These are phyloP conservation scores for Ispidina picta DNA, from an alignment of 2,797 vertebrate species.

Conservation along the genomic window DNA sequence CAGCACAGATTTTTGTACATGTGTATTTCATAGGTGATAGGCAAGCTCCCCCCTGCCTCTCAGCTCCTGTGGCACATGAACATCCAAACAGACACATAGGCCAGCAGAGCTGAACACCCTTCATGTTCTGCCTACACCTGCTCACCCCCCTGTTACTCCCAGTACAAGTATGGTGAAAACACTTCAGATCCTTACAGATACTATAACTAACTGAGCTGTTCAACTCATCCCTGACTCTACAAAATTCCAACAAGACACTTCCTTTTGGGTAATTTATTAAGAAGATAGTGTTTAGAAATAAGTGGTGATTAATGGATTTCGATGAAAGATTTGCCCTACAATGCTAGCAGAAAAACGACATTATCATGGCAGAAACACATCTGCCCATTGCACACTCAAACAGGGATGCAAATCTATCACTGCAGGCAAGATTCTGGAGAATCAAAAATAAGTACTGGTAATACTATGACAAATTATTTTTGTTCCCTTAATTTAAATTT, in stretches of 20 bases:
- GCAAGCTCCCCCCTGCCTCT: not conserved
- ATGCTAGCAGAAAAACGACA: not conserved
- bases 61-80: not conserved
- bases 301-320: not conserved
- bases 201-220: not conserved
- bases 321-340: not conserved
- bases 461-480: not conserved
- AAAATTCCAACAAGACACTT: not conserved
- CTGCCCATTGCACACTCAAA: not conserved
- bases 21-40: not conserved
- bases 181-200: not conserved
- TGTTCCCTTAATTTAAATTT: not conserved
- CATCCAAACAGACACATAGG: not conserved
- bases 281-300: not conserved
- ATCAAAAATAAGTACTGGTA: not conserved
- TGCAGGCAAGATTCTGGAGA: not conserved
- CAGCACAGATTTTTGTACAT: not conserved
- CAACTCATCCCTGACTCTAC: not conserved
- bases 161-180: fast-evolving
- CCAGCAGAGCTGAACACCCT: not conserved
- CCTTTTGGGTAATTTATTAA: not conserved
- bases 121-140: not conserved
- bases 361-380: not conserved
- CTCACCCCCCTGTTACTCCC: not conserved
- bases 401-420: not conserved